Percentiles rank a stretch among this genome's conserved stretches.
Conservation (phyloP, 1,140 invertebrate genomes). For the Zaprionus vittiger region DNA sequence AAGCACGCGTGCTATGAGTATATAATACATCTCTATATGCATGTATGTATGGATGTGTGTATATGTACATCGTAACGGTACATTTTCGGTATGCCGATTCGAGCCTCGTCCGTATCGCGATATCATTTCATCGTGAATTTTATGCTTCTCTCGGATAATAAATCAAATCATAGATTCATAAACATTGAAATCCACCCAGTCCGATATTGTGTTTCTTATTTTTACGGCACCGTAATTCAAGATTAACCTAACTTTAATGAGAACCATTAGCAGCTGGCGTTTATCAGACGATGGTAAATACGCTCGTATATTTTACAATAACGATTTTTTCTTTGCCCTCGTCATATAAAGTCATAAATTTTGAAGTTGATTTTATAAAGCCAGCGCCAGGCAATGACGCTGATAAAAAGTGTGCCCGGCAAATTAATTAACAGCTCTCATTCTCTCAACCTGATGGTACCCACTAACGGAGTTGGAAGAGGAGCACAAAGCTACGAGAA, state of each 20-base stretch:
- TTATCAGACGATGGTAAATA: slow-evolving; percentile 54
- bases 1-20: slow-evolving; percentile 53
- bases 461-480: background rate
- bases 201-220: slow-evolving; percentile 17
- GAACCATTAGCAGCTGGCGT: slow-evolving; percentile 37
- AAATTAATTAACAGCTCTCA: slow-evolving; percentile 22
- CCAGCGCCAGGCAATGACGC: slow-evolving; percentile 28
- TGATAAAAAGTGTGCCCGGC: slow-evolving; percentile 48
- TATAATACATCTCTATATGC: slow-evolving; percentile 35
- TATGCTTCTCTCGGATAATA: slow-evolving; percentile 39
- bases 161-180: slow-evolving; percentile 68
- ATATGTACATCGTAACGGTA: slow-evolving; percentile 19
- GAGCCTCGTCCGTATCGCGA: slow-evolving; percentile 15
- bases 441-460: slow-evolving; percentile 11
- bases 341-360: slow-evolving; percentile 60
- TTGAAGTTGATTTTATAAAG: slow-evolving; percentile 66
- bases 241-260: slow-evolving; percentile 70
- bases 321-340: slow-evolving; percentile 49
- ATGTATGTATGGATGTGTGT: background rate
- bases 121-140: slow-evolving; percentile 8
- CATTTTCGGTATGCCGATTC: background rate
- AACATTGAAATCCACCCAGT: slow-evolving; percentile 23
- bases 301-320: slow-evolving; percentile 53
- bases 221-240: slow-evolving; percentile 65
- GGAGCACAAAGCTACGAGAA: background rate